These are phyloP conservation scores for Zaprionus ghesquierei DNA, from an alignment of 1,140 invertebrate genomes.

Conservation along the genomic window DNA sequence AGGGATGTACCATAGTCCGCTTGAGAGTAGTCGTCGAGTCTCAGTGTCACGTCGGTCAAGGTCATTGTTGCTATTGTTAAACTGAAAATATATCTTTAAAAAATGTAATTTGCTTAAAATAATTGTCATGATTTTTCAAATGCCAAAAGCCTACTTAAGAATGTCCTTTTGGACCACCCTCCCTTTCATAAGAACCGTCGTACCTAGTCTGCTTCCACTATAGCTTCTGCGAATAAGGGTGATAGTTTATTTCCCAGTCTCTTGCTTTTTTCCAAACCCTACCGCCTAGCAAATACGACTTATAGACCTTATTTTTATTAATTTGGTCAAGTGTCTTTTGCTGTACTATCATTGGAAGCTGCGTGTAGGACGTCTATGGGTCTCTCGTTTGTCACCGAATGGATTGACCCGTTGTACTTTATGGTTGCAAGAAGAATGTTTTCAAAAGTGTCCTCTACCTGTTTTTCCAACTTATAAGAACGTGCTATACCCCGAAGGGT, in stretches of 20 bases:
- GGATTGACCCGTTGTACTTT: background rate
- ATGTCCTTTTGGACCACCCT: background rate
- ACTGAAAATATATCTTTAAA: constrained; percentile 14
- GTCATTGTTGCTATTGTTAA: background rate
- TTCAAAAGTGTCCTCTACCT: no score
- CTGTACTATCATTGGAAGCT: background rate
- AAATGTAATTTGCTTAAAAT: background rate
- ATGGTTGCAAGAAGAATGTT: no score
- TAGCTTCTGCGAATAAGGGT: background rate
- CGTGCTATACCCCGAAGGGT: background rate
- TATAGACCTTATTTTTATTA: background rate
- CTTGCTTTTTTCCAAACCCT: background rate
- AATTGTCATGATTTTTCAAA: background rate
- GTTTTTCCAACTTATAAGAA: no score
- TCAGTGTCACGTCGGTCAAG: constrained; percentile 1
- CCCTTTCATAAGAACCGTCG: background rate
- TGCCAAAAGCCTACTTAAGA: background rate
- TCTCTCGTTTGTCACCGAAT: background rate
- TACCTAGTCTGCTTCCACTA: background rate
- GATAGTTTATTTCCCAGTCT: background rate
- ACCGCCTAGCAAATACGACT: background rate
- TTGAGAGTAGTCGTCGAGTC: constrained; percentile 19
- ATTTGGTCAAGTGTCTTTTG: background rate
- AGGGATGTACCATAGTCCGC: constrained; percentile 24
- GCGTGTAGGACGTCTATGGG: background rate